Base-by-base conservation (phyloP, 2,113 vertebrate genomes). In the Spermophilus dauricus region DNA sequence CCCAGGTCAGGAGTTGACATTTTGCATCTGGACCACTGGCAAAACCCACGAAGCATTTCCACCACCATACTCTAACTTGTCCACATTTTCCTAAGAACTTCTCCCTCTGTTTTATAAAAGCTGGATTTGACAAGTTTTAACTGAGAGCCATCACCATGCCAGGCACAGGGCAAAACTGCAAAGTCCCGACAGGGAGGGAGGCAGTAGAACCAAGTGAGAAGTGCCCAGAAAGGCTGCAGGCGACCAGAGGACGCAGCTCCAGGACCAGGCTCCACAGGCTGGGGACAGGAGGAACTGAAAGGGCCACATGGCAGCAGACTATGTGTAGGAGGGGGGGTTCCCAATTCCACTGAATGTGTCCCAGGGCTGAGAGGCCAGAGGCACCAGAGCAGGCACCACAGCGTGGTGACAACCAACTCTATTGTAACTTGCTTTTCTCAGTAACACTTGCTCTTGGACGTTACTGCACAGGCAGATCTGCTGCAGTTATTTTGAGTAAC, bases 321-420 rank as follows among this genome's bases (percentile, higher is more conserved):
- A 17, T 48, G 51, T 30, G 2, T 24, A 26, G 20, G 26, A 17
- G 22, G 48, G 34, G 61, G 5, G 22, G 8, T 30, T 45, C 37
- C 32, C 1, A 8, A 14, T 39, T 53, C 58, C 4, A 13, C 8
- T 51, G 14, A 0, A 56, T 16, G 8, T 51, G 34, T 10, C 17
- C 24, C 42, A 53, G 76, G 42, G 56, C 37, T 91, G 73, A 84
- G 26, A 24, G 22, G 2, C 16, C 2, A 1, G 9, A 28, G 24
- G 34, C 10, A 37, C n/a, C 0, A 2, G 42, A 39, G 8, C 34
- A 34, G 65, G 42, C 0, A 6, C 0, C 0, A 24, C n/a, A 6
- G 5, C 1, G 0, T 58, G n/a, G n/a, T n/a, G 37, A 11, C 28
- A 30, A 2, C 2, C 34, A 34, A 22, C 73, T 48, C 5, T 42